Evolutionary conservation across 2,888 invertebrate genomes (phyloP).

Genomic region (Eremobia ochroleuca): DNA sequence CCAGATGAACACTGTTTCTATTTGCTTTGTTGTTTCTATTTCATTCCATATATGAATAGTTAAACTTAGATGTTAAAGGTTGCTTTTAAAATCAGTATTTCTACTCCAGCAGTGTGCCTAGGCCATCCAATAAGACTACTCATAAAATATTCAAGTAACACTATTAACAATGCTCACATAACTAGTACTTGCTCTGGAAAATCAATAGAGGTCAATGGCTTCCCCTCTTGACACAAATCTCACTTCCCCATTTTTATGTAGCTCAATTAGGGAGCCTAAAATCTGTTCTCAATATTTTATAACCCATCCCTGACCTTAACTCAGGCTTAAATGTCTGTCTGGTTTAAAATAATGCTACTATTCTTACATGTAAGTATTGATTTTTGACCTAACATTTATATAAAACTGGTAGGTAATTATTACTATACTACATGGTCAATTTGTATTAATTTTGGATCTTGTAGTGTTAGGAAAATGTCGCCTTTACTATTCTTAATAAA

Average conservation of each 20-base stretch:
- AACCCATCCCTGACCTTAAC: slow-evolving; percentile 36
- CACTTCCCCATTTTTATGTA: slow-evolving; percentile 16
- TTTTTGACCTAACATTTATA: not conserved
- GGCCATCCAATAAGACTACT: not conserved
- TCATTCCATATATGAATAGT: not conserved
- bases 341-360: slow-evolving; percentile 14
- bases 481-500: not conserved
- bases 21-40: not conserved
- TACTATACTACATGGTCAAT: not conserved
- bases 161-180: slow-evolving; percentile 12
- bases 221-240: slow-evolving; percentile 33
- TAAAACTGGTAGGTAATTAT: no score
- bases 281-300: slow-evolving; percentile 27
- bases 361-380: slow-evolving; percentile 24
- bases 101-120: not conserved
- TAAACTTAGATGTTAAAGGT: not conserved
- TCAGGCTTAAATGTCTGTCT: slow-evolving; percentile 8
- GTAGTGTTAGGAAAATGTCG: slow-evolving; percentile 29
- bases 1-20: not conserved
- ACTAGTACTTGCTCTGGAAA: slow-evolving; percentile 32
- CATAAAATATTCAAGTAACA: slow-evolving; percentile 8
- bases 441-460: slow-evolving; percentile 10
- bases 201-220: slow-evolving; percentile 61
- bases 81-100: not conserved
- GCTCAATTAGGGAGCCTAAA: slow-evolving; percentile 17